A percentile compares a stretch with the other conserved stretches of the same genome.
Evolutionary conservation across 2,888 invertebrate species (phyloP).

Genomic region (Campoplex capitator): DNA sequence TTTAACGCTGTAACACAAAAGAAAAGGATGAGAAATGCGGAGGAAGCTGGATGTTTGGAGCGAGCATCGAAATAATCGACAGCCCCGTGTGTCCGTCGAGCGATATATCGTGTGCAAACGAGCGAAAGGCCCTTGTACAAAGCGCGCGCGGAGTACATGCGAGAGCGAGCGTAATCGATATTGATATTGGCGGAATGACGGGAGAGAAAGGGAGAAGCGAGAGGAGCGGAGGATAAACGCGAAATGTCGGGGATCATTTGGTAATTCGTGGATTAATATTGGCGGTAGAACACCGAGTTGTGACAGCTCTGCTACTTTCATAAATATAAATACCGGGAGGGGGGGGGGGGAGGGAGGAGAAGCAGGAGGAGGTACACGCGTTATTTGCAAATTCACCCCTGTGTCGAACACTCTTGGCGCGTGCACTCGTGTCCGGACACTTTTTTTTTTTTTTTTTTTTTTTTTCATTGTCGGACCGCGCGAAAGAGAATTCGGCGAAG

Average conservation of each 20-base stretch:
- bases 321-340: slow-evolving; percentile 52
- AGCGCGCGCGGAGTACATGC: neutral
- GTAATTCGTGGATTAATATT: slow-evolving; percentile 67
- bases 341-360: too few relatives aligned
- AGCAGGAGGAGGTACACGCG: neutral
- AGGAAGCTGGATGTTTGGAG: neutral
- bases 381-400: slow-evolving; percentile 18
- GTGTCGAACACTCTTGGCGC: neutral
- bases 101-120: slow-evolving; percentile 35
- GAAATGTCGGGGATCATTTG: slow-evolving; percentile 59
- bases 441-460: slow-evolving; percentile 4
- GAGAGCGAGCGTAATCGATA: slow-evolving; percentile 22
- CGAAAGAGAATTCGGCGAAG: slow-evolving; percentile 21
- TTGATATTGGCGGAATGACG: slow-evolving; percentile 52
- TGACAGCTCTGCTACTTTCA: slow-evolving; percentile 51
- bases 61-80: slow-evolving; percentile 2
- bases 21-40: neutral
- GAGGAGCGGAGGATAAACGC: neutral
- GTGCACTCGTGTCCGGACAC: slow-evolving; percentile 43
- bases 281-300: slow-evolving; percentile 52
- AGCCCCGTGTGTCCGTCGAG: neutral
- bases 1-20: neutral
- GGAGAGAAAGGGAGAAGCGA: slow-evolving; percentile 23
- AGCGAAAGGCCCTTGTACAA: slow-evolving; percentile 13
- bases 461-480: neutral